Evolutionary conservation across 2,797 vertebrate species (phyloP), one percentile per base, ranked within the genome.

Genomic region (Halcyon smyrnensis): DNA sequence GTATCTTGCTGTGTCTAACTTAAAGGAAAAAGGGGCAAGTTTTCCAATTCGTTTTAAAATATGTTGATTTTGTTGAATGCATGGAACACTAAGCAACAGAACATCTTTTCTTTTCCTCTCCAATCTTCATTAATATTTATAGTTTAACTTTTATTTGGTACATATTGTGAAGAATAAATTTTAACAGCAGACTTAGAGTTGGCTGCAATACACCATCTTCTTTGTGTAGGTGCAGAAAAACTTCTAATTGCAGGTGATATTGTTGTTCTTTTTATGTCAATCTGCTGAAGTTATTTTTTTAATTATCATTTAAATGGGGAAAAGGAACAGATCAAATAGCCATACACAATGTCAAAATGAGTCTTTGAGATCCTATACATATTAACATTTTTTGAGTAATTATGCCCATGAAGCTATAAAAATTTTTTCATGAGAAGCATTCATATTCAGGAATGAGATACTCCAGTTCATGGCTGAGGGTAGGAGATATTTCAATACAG

Each of bases 121-220:
- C 78, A 94, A 24, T 89, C 87, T 95, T 84, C 90, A 90, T 92
- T 94, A 93, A 94, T 91, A 95, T 94, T 96, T 95, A 95, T 95
- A 77, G 62, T 88, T 96, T 91, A 94, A 88, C 56, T 96, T 97
- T 93, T 91, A 92, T 92, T 87, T 84, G 67, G 54, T 95, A 93
- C 64, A 71, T 95, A 87, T 96, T 78, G 60, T 81, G 70, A 94
- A 94, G 81, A 94, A 87, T 84, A 18, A 68, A 87, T 92, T 94
- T 95, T 93, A 97, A 89, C 79, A 90, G 85, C 43, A 91, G 76
- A 83, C 62, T 84, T 70, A 53, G n/a, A 62, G 21, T 30, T 84
- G 87, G 59, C 79, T 94, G 57, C 48, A 87, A 43, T 94, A 69
- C 15, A 81, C n/a, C 12, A 19, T 81, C 64, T 87, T 84, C 32